phyloP scores from a whole-genome alignment of 2,113 vertebrate genomes.

The Canis aureus region DNA sequence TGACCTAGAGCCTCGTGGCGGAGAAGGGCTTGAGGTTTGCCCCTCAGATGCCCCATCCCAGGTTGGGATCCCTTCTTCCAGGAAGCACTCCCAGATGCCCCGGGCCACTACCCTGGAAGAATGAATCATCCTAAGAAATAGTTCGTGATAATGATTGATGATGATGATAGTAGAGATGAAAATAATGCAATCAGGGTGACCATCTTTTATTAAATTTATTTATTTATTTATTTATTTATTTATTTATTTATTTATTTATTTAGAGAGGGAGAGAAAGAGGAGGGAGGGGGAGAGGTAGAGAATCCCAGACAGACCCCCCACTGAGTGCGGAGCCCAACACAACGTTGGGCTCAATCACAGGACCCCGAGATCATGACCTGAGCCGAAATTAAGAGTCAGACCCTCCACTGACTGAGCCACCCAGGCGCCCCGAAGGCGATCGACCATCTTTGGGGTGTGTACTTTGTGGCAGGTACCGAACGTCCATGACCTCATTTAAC shows the following conservation, averaged over 20 bases:
- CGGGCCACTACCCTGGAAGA: neutral
- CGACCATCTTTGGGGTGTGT: neutral
- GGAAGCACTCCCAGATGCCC: too few relatives aligned
- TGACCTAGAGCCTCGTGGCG: neutral
- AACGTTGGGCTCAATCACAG: neutral
- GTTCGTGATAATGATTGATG: too few relatives aligned
- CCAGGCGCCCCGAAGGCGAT: rapidly evolving
- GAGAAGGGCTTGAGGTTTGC: neutral
- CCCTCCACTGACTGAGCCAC: neutral
- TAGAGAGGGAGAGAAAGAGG: neutral
- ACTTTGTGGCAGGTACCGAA: too few relatives aligned
- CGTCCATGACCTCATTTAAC: rapidly evolving
- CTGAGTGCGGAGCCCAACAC: neutral
- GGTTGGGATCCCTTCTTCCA: too few relatives aligned
- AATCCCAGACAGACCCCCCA: neutral
- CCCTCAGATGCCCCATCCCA: neutral
- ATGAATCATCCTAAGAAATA: neutral
- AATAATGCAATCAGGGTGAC: neutral
- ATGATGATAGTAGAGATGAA: neutral
- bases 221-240: neutral
- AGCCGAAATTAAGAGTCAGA: neutral
- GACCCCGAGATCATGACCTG: neutral
- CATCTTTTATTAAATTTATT: neutral
- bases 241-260: neutral
- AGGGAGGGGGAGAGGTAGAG: neutral